Evolutionary conservation across 2,888 invertebrate genomes (phyloP).

Genomic region (Globia sparganii): DNA sequence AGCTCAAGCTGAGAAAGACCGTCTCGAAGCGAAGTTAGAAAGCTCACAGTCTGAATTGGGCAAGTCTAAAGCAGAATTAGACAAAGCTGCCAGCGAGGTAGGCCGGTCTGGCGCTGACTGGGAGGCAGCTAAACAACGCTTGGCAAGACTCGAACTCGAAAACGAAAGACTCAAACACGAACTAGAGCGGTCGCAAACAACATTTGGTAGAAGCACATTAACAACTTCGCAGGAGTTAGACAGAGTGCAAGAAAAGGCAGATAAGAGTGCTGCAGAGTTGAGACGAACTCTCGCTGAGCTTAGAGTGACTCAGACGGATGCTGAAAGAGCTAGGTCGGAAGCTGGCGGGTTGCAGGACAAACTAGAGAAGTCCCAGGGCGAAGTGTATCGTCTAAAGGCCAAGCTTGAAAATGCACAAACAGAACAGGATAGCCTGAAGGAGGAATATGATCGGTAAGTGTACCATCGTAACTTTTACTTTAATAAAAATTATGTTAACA

Average conservation of each 20-base stretch:
- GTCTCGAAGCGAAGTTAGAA: constrained; percentile 97
- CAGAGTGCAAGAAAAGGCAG: constrained; percentile 95
- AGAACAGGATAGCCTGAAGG: constrained; percentile 97
- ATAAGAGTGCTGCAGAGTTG: constrained; percentile 95
- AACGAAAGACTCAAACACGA: constrained; percentile 97
- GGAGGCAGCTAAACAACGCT: constrained; percentile 95
- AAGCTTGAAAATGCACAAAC: constrained; percentile 98
- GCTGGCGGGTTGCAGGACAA: constrained; percentile 97
- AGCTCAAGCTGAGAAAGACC: constrained; percentile 97
- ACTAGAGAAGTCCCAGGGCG: constrained; percentile 98
- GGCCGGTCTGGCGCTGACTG: constrained; percentile 97
- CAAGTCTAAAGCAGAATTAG: constrained; percentile 97
- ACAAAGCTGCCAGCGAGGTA: constrained; percentile 97
- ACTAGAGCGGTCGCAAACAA: constrained; percentile 95
- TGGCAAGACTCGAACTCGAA: constrained; percentile 96
- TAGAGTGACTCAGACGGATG: constrained; percentile 97
- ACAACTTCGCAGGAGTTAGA: constrained; percentile 96
- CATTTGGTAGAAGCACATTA: constrained; percentile 95
- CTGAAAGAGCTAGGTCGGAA: constrained; percentile 95
- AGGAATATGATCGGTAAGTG: constrained; percentile 95
- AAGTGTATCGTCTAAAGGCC: constrained; percentile 98
- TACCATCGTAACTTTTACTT: background rate
- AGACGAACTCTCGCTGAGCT: constrained; percentile 97
- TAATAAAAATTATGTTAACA: constrained; percentile 3
- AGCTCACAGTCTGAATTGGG: constrained; percentile 98